phyloP scores from a whole-genome alignment of 2,797 vertebrate genomes.

The Nyctibius grandis region DNA sequence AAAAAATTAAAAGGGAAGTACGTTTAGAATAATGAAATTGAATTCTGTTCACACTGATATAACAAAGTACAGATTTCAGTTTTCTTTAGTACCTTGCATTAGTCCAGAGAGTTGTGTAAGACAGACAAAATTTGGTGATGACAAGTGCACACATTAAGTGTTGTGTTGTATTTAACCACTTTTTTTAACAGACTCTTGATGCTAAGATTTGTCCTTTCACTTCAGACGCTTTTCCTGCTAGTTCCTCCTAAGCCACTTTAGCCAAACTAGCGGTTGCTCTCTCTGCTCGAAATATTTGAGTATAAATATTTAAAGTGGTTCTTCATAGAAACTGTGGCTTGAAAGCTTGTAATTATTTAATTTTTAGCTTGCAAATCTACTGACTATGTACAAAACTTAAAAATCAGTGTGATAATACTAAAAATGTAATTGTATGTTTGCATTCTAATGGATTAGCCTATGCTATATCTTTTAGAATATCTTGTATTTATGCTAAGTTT shows the following conservation, averaged over 20 bases:
- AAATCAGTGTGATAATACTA: not conserved
- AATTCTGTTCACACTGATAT: not conserved
- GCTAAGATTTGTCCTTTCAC: not conserved
- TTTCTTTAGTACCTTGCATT: not conserved
- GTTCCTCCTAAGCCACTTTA: not conserved
- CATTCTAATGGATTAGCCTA: not conserved
- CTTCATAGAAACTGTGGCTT: not conserved
- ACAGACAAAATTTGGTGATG: not conserved
- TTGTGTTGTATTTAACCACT: not conserved
- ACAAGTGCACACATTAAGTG: accelerated
- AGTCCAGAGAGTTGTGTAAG: not conserved
- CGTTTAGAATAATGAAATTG: not conserved
- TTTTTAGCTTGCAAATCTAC: not conserved
- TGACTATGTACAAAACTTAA: not conserved
- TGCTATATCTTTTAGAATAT: not conserved
- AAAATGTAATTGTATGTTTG: not conserved
- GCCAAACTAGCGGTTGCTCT: not conserved
- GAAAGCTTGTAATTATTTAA: not conserved
- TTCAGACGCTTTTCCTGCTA: not conserved
- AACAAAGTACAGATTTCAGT: not conserved
- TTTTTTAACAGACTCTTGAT: not conserved
- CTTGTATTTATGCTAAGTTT: not conserved
- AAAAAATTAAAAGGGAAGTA: not conserved
- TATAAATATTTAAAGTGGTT: not conserved
- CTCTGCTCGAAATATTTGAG: not conserved